Evolutionary conservation across 2,113 vertebrate genomes (phyloP).

Genomic region (Gadus chalcogrammus): DNA sequence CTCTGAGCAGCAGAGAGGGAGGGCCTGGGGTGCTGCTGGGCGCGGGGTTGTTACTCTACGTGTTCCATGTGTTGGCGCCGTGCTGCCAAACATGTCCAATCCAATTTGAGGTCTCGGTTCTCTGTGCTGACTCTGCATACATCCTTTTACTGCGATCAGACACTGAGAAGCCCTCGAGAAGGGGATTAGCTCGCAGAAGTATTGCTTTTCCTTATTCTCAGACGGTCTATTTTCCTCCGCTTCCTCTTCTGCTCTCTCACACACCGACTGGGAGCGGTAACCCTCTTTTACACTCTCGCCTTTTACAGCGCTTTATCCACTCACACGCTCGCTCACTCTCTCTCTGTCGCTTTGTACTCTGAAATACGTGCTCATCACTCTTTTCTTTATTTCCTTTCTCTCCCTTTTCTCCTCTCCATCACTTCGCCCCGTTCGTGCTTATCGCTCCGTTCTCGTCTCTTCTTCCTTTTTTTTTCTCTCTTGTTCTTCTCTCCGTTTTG

Average conservation of each 20-base stretch:
- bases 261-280: not conserved
- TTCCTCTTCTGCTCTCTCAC: not conserved
- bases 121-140: not conserved
- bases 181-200: constrained; percentile 38
- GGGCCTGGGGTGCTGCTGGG: too few species aligned
- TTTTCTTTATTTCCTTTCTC: constrained; percentile 15
- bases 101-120: constrained; percentile 14
- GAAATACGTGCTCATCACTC: not conserved
- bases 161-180: constrained; percentile 26
- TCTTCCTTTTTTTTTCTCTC: constrained; percentile 1
- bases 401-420: not conserved
- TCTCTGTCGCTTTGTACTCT: not conserved
- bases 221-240: not conserved
- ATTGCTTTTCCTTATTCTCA: constrained; percentile 3
- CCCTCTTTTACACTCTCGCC: not conserved
- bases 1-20: too few species aligned
- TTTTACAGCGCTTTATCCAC: not conserved
- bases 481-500: constrained; percentile 8
- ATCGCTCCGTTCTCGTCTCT: too few species aligned
- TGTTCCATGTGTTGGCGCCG: constrained; percentile 9
- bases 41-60: too few species aligned
- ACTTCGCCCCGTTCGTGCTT: too few species aligned
- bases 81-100: constrained; percentile 21
- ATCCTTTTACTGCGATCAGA: constrained; percentile 29
- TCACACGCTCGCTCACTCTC: not conserved